Evolutionary conservation across 2,113 vertebrate species (phyloP), one percentile per base, ranked within the genome.

Genomic region (Myiopsitta monachus): DNA sequence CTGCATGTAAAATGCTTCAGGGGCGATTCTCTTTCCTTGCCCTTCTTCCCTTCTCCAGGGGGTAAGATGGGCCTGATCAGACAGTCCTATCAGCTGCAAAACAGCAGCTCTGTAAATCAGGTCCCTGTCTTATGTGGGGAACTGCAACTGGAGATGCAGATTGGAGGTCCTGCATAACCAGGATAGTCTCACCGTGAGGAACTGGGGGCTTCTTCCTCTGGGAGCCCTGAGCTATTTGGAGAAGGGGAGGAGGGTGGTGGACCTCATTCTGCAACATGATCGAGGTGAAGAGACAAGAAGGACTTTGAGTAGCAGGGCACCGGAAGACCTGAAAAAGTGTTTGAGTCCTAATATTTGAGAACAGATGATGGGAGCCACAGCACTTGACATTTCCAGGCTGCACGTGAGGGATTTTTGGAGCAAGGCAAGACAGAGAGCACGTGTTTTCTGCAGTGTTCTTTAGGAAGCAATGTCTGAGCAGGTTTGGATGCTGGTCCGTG

Each of bases 1-100:
- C 0, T 1, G 11, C 1, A 0, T 10, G 7, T 1, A 2, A 62
- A 75, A 36, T 23, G 30, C 19, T 70, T 75, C 10, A 5, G 63
- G 16, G 7, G 10, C 0, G 0, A 52, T 69, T 47, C 31, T 83
- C 0, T 0, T 41, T 72, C 49, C 38, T 22, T 77, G 64, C 13
- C 41, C 31, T 47, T 38, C 36, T 55, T 63, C 10, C 11, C 5
- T 47, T 64, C 28, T 69, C 31, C 31, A 26, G 49, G 54, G 73
- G 43, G 46, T 0, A 0, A 46, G 31, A 31, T 49, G 61, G 87
- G 38, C n/a, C 55, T 59, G 39, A 10, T 67, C 57, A 75, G 24
- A 22, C 18, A 33, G 57, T 59, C 11, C 1, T 6, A 44, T 0
- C 33, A 52, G 64, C 63, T 92, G 69, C 33, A 78, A 70, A 66